phyloP scores from a whole-genome alignment of 2,113 vertebrate genomes.

The Stegostoma tigrinum region DNA sequence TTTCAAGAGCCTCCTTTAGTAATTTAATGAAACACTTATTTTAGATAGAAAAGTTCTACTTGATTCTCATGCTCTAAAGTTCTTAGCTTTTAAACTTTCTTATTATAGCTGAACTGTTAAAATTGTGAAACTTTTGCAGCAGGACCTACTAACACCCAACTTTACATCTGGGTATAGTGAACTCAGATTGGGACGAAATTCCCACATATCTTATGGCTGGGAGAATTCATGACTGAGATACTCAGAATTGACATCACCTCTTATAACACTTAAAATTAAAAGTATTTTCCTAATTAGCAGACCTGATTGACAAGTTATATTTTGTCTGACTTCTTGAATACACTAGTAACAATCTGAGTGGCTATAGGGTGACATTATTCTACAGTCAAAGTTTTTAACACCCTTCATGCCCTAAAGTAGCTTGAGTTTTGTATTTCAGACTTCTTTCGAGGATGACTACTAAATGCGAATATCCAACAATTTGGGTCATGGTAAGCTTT shows the following conservation, averaged over 20 bases:
- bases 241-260: neutral
- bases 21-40: neutral
- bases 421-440: neutral
- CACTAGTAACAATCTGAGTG: neutral
- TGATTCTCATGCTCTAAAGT: neutral
- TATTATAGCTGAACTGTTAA: neutral
- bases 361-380: neutral
- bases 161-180: neutral
- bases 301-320: neutral
- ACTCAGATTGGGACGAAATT: neutral
- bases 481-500: neutral
- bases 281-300: no score
- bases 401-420: neutral
- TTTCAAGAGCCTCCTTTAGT: neutral
- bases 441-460: neutral
- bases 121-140: neutral
- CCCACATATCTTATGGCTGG: neutral
- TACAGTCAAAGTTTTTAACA: neutral
- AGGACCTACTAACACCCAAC: neutral
- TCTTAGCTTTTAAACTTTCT: neutral
- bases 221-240: neutral
- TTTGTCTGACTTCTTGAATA: neutral
- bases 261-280: neutral
- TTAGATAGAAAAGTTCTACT: neutral
- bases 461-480: neutral